These are phyloP conservation scores for Goniozus legneri DNA, from an alignment of 1,140 invertebrate genomes.

Conservation along the genomic window DNA sequence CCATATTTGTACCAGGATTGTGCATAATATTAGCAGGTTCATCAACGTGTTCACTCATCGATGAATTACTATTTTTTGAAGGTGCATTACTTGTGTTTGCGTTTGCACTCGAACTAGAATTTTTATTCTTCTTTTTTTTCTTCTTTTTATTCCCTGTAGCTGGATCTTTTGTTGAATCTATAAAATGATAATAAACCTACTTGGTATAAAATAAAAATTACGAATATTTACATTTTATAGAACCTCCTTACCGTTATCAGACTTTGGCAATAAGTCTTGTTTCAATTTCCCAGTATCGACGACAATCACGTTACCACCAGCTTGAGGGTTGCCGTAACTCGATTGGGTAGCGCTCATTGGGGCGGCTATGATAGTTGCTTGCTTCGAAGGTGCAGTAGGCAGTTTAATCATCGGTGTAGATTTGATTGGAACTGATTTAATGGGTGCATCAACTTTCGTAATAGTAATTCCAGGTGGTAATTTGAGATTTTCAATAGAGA, in stretches of 20 bases:
- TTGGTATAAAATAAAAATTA: background rate
- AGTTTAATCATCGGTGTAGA: slow-evolving; percentile 39
- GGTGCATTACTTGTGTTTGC: background rate
- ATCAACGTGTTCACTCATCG: slow-evolving; percentile 22
- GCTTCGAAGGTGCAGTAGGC: slow-evolving; percentile 37
- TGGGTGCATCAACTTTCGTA: slow-evolving; percentile 69
- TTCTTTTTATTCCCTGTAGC: slow-evolving; percentile 48
- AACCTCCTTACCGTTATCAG: slow-evolving; percentile 36
- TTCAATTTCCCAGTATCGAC: slow-evolving; percentile 63
- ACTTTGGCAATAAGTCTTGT: slow-evolving; percentile 45
- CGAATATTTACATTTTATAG: background rate
- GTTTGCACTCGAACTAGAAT: slow-evolving; percentile 19
- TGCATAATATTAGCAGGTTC: slow-evolving; percentile 45
- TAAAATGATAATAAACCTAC: slow-evolving; percentile 2
- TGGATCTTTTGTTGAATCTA: slow-evolving; percentile 26
- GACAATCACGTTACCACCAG: slow-evolving; percentile 62
- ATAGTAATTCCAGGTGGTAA: slow-evolving; percentile 80
- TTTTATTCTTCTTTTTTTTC: slow-evolving; percentile 62
- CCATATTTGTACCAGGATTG: slow-evolving; percentile 62
- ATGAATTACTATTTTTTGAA: slow-evolving; percentile 14
- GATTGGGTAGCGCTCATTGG: slow-evolving; percentile 45
- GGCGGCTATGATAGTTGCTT: slow-evolving; percentile 50
- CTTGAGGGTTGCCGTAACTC: slow-evolving; percentile 44
- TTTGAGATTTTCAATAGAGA: slow-evolving; percentile 64
- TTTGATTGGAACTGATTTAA: slow-evolving; percentile 49